Evolutionary conservation across 2,888 invertebrate species (phyloP).

Genomic region (Philhelius pedissequus): DNA sequence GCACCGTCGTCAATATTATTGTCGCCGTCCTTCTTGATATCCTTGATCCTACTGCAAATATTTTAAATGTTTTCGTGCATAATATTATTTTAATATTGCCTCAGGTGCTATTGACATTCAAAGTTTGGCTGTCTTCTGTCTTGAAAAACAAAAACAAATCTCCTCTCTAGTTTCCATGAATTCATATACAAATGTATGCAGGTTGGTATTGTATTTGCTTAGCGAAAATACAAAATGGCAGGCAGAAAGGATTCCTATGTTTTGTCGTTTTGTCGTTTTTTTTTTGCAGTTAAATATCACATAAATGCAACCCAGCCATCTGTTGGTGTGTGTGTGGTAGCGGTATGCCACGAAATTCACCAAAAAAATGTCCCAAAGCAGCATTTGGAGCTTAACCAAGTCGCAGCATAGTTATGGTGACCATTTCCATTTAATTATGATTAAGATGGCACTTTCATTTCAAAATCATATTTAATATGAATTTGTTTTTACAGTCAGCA

Average conservation of each 20-base stretch:
- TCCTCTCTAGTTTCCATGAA: neutral
- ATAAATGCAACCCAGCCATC: neutral
- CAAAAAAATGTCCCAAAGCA: constrained; percentile 3
- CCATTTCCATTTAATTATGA: too few relatives aligned
- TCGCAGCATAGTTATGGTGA: too few relatives aligned
- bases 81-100: constrained; percentile 24
- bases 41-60: constrained; percentile 19
- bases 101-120: constrained; percentile 45
- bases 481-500: too few relatives aligned
- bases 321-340: neutral
- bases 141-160: neutral
- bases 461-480: too few relatives aligned
- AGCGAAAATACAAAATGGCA: neutral
- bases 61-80: constrained; percentile 27
- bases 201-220: neutral
- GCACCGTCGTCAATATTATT: too few relatives aligned
- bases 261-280: neutral
- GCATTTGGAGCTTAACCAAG: neutral
- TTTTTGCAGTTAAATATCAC: neutral
- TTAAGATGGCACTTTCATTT: too few relatives aligned
- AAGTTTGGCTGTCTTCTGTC: neutral
- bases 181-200: neutral
- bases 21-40: neutral
- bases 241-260: neutral
- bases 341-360: neutral